Evolutionary conservation across 37 sponge, comb jelly and placozoan species (phyloP).

Genomic region (Cladorhizidae sp.): DNA sequence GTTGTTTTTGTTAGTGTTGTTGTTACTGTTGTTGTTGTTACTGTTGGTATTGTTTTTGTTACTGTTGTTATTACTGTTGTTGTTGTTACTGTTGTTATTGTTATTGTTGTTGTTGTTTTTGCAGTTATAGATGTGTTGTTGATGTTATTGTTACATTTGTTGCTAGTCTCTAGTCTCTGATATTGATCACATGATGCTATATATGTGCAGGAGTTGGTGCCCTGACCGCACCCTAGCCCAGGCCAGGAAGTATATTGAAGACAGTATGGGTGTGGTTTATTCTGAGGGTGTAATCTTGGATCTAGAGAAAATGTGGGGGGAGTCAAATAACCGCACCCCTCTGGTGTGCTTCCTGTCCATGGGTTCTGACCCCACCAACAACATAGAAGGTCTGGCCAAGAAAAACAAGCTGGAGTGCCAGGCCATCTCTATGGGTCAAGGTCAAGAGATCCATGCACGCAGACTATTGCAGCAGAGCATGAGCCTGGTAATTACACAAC

Average conservation of each 20-base stretch:
- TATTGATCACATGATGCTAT: neutral
- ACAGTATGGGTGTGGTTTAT: slow-evolving; percentile 87
- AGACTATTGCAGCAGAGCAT: slow-evolving; percentile 90
- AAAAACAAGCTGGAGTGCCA: slow-evolving; percentile 87
- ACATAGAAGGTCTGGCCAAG: slow-evolving; percentile 94
- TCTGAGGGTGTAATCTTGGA: slow-evolving; percentile 98
- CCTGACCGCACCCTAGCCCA: slow-evolving; percentile 97
- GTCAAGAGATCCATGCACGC: slow-evolving; percentile 96
- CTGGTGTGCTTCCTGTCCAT: slow-evolving; percentile 97
- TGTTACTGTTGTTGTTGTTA: too few relatives aligned
- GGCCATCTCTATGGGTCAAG: slow-evolving; percentile 97
- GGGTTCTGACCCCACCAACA: slow-evolving; percentile 97
- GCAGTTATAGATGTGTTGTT: too few relatives aligned
- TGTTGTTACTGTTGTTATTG: too few relatives aligned
- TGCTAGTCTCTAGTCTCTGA: too few relatives aligned
- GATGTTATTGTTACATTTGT: too few relatives aligned
- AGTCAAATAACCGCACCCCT: slow-evolving; percentile 78
- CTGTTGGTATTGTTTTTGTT: too few relatives aligned
- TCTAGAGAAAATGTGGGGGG: slow-evolving; percentile 89
- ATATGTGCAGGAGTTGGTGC: slow-evolving; percentile 86
- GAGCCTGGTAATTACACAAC: slow-evolving; percentile 46
- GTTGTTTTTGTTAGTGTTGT: too few relatives aligned
- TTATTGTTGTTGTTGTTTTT: too few relatives aligned
- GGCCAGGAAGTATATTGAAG: slow-evolving; percentile 93
- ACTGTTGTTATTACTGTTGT: too few relatives aligned